A percentile compares a stretch with the other conserved stretches of the same genome.
phyloP scores from a whole-genome alignment of 2,888 invertebrate genomes.

The Trimorus sp. region DNA sequence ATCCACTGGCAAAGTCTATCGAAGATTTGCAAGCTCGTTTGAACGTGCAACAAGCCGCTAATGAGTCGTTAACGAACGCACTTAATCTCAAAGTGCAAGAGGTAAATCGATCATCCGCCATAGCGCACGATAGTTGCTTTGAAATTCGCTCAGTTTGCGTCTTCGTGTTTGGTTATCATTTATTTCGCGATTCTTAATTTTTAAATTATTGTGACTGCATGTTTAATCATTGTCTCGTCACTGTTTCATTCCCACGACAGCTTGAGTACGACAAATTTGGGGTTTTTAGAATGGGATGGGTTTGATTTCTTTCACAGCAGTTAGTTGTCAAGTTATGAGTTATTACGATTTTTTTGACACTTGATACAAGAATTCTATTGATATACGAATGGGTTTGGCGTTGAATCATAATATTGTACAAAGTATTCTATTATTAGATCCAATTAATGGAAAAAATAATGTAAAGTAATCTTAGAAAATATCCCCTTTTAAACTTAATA shows the following conservation, averaged over 20 bases:
- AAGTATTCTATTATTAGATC: no score
- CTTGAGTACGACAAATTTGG: slow-evolving; percentile 76
- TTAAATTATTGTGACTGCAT: slow-evolving; percentile 63
- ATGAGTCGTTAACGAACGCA: slow-evolving; percentile 80
- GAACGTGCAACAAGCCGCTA: slow-evolving; percentile 85
- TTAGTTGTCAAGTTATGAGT: not conserved
- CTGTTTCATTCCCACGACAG: slow-evolving; percentile 68
- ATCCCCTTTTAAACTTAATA: no score
- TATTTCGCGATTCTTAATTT: slow-evolving; percentile 24
- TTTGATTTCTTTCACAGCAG: not conserved
- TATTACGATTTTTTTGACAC: not conserved
- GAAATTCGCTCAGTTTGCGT: not conserved
- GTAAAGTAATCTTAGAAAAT: no score
- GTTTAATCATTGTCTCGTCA: slow-evolving; percentile 42
- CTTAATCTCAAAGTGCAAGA: slow-evolving; percentile 81
- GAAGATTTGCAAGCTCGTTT: slow-evolving; percentile 86
- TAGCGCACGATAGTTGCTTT: not conserved
- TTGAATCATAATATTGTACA: no score
- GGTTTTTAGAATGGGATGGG: slow-evolving; percentile 69
- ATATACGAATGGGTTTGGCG: no score
- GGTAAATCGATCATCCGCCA: slow-evolving; percentile 71
- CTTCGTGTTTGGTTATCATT: no score
- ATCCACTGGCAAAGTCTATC: slow-evolving; percentile 85
- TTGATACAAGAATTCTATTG: slow-evolving; percentile 5
- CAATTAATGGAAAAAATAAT: no score